These are phyloP conservation scores for Tuta absoluta DNA, from an alignment of 2,888 invertebrate genomes.

Conservation along the genomic window DNA sequence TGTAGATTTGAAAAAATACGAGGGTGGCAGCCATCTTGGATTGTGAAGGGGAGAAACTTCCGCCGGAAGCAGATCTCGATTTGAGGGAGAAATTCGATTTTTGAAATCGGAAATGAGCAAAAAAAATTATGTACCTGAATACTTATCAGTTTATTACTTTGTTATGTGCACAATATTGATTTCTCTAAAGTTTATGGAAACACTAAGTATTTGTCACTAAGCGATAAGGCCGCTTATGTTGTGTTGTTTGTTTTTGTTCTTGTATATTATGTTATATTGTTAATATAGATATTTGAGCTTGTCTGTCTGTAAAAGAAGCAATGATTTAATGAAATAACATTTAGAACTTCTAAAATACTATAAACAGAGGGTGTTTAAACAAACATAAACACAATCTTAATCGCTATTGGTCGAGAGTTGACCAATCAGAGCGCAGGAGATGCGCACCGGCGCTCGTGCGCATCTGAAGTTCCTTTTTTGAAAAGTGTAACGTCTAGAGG, in stretches of 20 bases:
- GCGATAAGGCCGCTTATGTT: too few relatives aligned
- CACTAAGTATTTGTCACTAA: too few relatives aligned
- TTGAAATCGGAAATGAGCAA: constrained; percentile 38
- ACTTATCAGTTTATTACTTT: too few relatives aligned
- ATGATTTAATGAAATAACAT: background rate
- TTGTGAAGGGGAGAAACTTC: constrained; percentile 47
- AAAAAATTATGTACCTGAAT: background rate
- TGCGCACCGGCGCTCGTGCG: constrained; percentile 38
- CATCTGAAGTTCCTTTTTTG: constrained; percentile 38
- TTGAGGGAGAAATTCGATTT: constrained; percentile 35
- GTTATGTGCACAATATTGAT: background rate
- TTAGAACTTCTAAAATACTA: background rate
- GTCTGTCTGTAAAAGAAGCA: too few relatives aligned
- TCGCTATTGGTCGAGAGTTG: constrained; percentile 31
- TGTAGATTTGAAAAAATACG: constrained; percentile 35
- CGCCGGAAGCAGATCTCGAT: constrained; percentile 52
- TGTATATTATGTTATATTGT: too few relatives aligned
- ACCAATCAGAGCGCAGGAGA: constrained; percentile 41
- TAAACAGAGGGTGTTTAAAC: constrained; percentile 11
- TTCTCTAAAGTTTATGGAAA: too few relatives aligned
- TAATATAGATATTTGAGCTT: too few relatives aligned
- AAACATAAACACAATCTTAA: constrained; percentile 7
- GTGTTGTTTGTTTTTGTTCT: too few relatives aligned
- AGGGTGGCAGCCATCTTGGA: constrained; percentile 54
- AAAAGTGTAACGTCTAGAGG: constrained; percentile 28